Conservation (phyloP, 2,888 invertebrate species). For the Hemaris fuciformis region DNA sequence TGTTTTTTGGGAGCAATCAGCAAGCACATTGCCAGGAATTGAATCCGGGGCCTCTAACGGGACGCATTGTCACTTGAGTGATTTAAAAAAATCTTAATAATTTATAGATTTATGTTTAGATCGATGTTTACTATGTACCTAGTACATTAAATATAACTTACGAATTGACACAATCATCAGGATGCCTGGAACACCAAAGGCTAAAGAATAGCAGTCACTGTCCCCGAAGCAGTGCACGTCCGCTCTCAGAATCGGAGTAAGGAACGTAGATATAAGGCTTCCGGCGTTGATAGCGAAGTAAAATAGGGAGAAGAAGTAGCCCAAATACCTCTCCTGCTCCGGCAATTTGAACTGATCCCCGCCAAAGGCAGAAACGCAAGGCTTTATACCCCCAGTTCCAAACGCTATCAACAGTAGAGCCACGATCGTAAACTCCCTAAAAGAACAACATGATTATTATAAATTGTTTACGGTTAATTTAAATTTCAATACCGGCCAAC, state of each 20-base stretch:
- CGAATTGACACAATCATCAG: constrained; percentile 92
- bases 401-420: constrained; percentile 89
- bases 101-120: too few relatives aligned
- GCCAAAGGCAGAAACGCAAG: constrained; percentile 97
- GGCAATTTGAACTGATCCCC: constrained; percentile 95
- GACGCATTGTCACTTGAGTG: too few relatives aligned
- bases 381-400: constrained; percentile 97
- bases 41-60: too few relatives aligned
- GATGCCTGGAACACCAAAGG: constrained; percentile 94
- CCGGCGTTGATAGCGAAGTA: constrained; percentile 97
- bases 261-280: constrained; percentile 91
- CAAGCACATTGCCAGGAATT: too few relatives aligned
- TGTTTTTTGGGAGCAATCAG: too few relatives aligned
- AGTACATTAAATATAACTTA: too few relatives aligned
- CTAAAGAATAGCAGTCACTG: constrained; percentile 89
- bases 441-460: constrained; percentile 29
- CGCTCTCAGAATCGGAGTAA: constrained; percentile 93
- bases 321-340: constrained; percentile 89
- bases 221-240: constrained; percentile 89
- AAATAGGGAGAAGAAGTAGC: constrained; percentile 95
- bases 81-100: too few relatives aligned
- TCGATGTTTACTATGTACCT: too few relatives aligned
- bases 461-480: too few relatives aligned
- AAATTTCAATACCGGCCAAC: neutral
- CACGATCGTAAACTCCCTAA: constrained; percentile 83